Evolutionary conservation across 2,797 vertebrate genomes (phyloP), one percentile per base, ranked within the genome.

Genomic region (Microchirus variegatus): DNA sequence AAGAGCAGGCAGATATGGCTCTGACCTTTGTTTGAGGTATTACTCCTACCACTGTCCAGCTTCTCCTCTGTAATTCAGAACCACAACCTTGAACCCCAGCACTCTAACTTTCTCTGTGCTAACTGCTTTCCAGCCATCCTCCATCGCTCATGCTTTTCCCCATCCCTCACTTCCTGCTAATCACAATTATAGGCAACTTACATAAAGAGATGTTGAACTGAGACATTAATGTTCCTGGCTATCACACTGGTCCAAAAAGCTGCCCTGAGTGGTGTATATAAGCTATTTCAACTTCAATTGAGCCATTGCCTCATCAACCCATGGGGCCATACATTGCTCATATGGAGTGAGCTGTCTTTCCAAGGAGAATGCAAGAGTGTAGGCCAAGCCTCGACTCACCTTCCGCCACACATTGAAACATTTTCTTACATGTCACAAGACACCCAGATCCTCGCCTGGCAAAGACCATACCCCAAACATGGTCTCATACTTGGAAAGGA

Each of bases 1-100:
- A 84, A 71, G 58, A 76, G 73, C 42, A 42, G 62, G 43, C 72
- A 58, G 81, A 86, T 77, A 83, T 62, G 81, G 18, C 70, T 35
- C 67, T 88, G 86, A 90, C 91, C 87, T 92, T 91, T 89, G 73
- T 73, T 67, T 63, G 79, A 83, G 75, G 67, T 70, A 78, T 75
- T 69, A 67, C 70, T 76, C 71, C 17, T 37, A 17, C 53, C 50
- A 3, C 50, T 16, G 62, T 53, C 76, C 63, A 45, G 58, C 73
- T 57, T 38, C 51, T 57, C 44, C 47, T 69, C 66, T 56, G 58
- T 73, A 56, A 85, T 82, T 84, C 74, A 79, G 53, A 84, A 77
- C 53, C 60, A 44, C 70, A 77, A 73, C 75, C 65, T 78, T 83
- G 67, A 83, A 80, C 77, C 57, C 43, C 13, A 7, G 7, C 12